These are phyloP conservation scores for Trichomalopsis sarcophagae DNA, from an alignment of 1,140 invertebrate species.

Conservation along the genomic window DNA sequence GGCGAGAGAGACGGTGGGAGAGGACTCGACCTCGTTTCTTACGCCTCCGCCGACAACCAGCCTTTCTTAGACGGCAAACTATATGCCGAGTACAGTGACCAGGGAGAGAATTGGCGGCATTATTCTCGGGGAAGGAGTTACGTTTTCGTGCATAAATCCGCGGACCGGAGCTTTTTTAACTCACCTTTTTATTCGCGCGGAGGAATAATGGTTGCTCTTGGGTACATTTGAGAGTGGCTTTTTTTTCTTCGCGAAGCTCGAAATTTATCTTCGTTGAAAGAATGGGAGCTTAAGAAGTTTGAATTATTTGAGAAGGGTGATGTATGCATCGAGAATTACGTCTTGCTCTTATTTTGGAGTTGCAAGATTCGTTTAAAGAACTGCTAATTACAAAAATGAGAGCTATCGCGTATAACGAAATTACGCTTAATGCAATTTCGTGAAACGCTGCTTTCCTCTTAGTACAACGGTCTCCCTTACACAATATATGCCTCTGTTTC, in stretches of 20 bases:
- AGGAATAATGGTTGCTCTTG: background rate
- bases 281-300: background rate
- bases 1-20: background rate
- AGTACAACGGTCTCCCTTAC: too few relatives aligned
- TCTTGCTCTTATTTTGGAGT: too few relatives aligned
- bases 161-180: background rate
- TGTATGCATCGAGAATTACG: too few relatives aligned
- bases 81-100: background rate
- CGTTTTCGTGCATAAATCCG: constrained; percentile 29
- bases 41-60: constrained; percentile 18
- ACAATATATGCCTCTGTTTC: too few relatives aligned
- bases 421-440: too few relatives aligned
- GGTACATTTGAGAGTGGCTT: background rate
- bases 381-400: too few relatives aligned
- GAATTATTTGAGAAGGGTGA: background rate
- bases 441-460: too few relatives aligned
- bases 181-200: background rate
- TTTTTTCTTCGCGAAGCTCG: background rate
- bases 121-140: constrained; percentile 18
- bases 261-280: constrained; percentile 2
- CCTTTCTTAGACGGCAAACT: constrained; percentile 5
- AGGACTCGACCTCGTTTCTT: constrained; percentile 46
- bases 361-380: too few relatives aligned
- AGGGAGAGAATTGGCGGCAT: background rate
- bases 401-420: too few relatives aligned